These are phyloP conservation scores for Silurus aristotelis DNA, from an alignment of 2,797 vertebrate species.

Conservation along the genomic window DNA sequence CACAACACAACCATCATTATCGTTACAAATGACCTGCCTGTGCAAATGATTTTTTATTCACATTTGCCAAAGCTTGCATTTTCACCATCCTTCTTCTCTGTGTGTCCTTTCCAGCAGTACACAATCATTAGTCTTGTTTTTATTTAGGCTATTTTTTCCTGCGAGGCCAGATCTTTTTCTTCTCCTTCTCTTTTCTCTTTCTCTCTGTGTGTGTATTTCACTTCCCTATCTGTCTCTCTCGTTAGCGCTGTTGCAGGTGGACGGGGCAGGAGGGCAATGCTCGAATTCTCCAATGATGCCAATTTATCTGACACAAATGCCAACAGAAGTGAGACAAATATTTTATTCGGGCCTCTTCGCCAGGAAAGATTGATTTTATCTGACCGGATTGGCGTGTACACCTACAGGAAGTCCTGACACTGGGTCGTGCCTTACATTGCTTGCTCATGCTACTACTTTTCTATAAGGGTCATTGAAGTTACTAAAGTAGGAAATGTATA, in stretches of 20 bases:
- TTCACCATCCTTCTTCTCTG: conserved; percentile 16
- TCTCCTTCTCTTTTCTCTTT: neutral
- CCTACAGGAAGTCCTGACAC: neutral
- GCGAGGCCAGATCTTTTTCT: neutral
- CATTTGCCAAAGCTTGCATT: conserved; percentile 17
- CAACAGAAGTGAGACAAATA: conserved; percentile 61
- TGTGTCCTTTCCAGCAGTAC: conserved; percentile 11
- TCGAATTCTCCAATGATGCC: conserved; percentile 66
- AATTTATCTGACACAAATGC: conserved; percentile 71
- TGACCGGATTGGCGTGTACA: conserved; percentile 28
- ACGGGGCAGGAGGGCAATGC: conserved; percentile 56
- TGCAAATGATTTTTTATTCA: conserved; percentile 31
- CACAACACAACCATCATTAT: conserved; percentile 20
- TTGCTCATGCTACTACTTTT: neutral
- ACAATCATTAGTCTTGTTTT: conserved; percentile 27
- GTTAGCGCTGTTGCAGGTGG: conserved; percentile 64
- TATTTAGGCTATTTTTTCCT: conserved; percentile 29
- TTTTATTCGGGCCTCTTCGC: conserved; percentile 4
- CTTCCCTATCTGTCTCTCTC: conserved; percentile 58
- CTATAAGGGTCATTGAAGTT: neutral
- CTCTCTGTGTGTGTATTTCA: conserved; percentile 26
- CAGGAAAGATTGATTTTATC: conserved; percentile 66
- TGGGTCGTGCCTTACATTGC: neutral
- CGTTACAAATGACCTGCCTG: conserved; percentile 24
- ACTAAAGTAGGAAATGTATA: neutral